Conservation (phyloP, 1,140 invertebrate genomes). For the Tribolium madens region DNA sequence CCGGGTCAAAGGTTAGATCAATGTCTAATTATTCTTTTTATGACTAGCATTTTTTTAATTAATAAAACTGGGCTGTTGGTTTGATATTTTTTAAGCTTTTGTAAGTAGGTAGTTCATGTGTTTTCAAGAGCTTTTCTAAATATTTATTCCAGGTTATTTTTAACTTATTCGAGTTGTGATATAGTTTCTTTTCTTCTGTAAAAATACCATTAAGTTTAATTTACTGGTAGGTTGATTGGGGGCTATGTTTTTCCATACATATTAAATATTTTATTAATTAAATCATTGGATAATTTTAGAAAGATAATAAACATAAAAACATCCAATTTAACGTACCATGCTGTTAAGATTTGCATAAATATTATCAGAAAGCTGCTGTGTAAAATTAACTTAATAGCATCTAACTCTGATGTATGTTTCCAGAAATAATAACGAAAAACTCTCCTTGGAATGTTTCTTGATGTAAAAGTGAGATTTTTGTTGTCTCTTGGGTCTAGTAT, state of each 20-base stretch:
- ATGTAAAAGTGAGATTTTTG: no score
- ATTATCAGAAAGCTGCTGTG: constrained; percentile 25
- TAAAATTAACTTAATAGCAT: constrained; percentile 36
- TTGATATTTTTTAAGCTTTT: not conserved
- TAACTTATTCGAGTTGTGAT: not conserved
- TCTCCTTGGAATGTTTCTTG: not conserved
- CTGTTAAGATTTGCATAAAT: constrained; percentile 31
- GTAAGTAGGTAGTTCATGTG: not conserved
- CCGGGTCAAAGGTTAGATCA: no score
- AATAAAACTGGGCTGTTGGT: no score
- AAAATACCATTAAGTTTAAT: no score
- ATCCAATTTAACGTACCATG: constrained; percentile 17
- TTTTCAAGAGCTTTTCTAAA: not conserved
- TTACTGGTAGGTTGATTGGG: no score
- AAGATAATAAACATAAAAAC: constrained; percentile 34
- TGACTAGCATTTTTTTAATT: no score
- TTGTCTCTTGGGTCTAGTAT: no score
- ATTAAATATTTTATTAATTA: not conserved
- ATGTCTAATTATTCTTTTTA: no score
- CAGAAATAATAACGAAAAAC: constrained; percentile 5
- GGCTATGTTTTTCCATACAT: no score
- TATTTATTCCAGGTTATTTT: not conserved
- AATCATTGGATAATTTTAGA: constrained; percentile 35
- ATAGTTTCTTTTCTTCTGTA: not conserved
- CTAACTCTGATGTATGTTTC: constrained; percentile 5